A percentile compares a stretch with the other conserved stretches of the same genome.
phyloP scores from a whole-genome alignment of 1,140 invertebrate genomes.

The Druon quercuslanigerum region DNA sequence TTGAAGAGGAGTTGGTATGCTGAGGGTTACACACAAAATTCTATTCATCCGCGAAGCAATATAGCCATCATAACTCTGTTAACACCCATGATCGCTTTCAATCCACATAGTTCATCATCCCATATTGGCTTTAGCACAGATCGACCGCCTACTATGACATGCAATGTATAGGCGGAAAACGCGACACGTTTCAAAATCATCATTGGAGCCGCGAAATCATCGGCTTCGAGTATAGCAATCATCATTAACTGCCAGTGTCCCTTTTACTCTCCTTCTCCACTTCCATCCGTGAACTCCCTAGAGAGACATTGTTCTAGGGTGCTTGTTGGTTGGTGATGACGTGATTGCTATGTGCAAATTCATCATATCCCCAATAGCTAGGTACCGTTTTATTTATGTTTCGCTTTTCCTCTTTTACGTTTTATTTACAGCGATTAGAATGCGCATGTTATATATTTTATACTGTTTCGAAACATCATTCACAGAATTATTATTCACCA shows the following conservation, averaged over 20 bases:
- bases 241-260: slow-evolving; percentile 60
- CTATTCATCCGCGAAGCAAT: slow-evolving; percentile 55
- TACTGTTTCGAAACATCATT: no score
- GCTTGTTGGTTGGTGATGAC: no score
- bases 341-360: no score
- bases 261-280: background rate
- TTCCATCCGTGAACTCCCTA: no score
- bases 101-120: slow-evolving; percentile 73
- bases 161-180: slow-evolving; percentile 40
- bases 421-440: no score
- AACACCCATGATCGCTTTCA: slow-evolving; percentile 74
- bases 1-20: slow-evolving; percentile 44
- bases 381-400: no score
- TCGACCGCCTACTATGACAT: no score
- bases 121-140: slow-evolving; percentile 56
- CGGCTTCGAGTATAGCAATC: slow-evolving; percentile 56
- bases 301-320: no score
- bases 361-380: no score
- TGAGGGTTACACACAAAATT: slow-evolving; percentile 53
- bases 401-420: no score
- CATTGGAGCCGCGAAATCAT: slow-evolving; percentile 40
- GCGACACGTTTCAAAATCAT: slow-evolving; percentile 45
- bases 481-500: no score
- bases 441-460: no score
- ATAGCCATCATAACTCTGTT: slow-evolving; percentile 68